Conservation (phyloP, 1,140 invertebrate species). For the Cyphomyrmex costatus region DNA sequence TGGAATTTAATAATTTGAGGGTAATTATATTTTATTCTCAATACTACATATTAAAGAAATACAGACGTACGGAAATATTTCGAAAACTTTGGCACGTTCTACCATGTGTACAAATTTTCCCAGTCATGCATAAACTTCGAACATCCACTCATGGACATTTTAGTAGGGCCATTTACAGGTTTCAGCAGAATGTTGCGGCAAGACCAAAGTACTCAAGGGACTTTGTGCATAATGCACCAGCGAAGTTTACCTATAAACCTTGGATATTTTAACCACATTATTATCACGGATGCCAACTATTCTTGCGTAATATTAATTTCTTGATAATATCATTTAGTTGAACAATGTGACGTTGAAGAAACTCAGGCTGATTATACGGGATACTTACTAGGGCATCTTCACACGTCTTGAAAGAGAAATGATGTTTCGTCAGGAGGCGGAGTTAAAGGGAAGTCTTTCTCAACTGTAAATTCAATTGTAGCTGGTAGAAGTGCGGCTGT, state of each 20-base stretch:
- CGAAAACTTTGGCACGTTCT: background rate
- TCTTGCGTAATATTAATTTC: conserved; percentile 24
- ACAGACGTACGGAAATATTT: conserved; percentile 1
- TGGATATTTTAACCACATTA: conserved; percentile 54
- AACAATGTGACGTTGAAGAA: background rate
- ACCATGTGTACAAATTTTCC: background rate
- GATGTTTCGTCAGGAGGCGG: background rate
- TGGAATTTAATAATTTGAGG: background rate
- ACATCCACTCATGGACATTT: conserved; percentile 51
- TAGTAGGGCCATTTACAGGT: conserved; percentile 52
- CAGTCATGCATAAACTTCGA: conserved; percentile 27
- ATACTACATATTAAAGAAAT: background rate
- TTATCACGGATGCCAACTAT: conserved; percentile 23
- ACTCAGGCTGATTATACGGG: background rate
- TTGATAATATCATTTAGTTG: background rate
- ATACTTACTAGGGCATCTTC: background rate
- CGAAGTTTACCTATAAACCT: conserved; percentile 55
- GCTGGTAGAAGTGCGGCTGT: background rate
- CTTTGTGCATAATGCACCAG: conserved; percentile 52
- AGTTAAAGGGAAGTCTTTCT: background rate
- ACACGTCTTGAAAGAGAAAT: background rate
- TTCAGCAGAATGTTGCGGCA: conserved; percentile 54
- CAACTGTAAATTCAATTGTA: conserved; percentile 53
- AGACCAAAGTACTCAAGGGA: conserved; percentile 46
- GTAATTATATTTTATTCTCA: background rate